Evolutionary conservation across 1,140 invertebrate species (phyloP).

Genomic region (Zaprionus tsacasi): DNA sequence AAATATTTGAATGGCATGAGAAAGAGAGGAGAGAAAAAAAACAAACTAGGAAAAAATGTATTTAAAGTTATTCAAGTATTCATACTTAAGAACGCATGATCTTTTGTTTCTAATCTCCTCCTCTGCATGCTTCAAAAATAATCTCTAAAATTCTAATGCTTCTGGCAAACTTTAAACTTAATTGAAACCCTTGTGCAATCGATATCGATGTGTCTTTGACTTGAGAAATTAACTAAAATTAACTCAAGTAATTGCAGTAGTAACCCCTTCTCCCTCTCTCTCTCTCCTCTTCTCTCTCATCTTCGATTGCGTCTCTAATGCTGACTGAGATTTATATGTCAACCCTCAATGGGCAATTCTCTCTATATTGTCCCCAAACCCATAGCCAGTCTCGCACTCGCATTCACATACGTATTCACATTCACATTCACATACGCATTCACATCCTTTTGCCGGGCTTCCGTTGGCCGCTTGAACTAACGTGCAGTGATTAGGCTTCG

Average conservation of each 20-base stretch:
- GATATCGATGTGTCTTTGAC: neutral
- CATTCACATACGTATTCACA: constrained; percentile 28
- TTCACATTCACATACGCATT: constrained; percentile 35
- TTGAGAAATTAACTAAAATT: constrained; percentile 42
- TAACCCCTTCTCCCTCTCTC: neutral
- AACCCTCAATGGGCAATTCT: constrained; percentile 34
- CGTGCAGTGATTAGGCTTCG: constrained; percentile 74
- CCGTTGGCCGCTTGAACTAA: constrained; percentile 47
- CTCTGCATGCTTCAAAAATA: too few species aligned
- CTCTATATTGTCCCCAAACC: constrained; percentile 16
- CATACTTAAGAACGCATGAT: too few species aligned
- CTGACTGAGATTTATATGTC: constrained; percentile 45
- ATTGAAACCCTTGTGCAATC: neutral
- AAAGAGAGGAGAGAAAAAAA: too few species aligned
- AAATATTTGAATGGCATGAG: too few species aligned
- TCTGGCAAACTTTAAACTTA: neutral
- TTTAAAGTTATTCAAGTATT: too few species aligned
- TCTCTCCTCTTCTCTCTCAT: neutral
- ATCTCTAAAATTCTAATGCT: too few species aligned
- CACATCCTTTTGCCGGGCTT: constrained; percentile 47
- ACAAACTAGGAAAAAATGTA: too few species aligned
- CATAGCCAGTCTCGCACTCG: constrained; percentile 14
- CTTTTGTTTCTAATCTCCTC: too few species aligned
- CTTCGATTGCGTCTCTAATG: constrained; percentile 9
- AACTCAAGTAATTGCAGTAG: constrained; percentile 17